Evolutionary conservation across 2,797 vertebrate genomes (phyloP).

Genomic region (Ceyx erithaca): DNA sequence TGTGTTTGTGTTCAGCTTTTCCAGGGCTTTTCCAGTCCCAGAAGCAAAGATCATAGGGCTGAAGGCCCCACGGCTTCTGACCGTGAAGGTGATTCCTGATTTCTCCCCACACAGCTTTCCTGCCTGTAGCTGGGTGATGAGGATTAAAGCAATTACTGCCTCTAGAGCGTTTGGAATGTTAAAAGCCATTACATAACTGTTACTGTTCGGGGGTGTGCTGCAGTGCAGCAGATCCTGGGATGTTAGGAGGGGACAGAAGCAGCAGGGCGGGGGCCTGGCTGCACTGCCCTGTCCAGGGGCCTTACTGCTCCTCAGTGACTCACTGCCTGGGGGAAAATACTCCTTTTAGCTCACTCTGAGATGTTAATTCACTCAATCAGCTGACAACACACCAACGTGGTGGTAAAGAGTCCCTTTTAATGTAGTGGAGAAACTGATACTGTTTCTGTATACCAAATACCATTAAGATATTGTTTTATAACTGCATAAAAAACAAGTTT

Average conservation of each 20-base stretch:
- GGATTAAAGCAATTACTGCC: constrained; percentile 39
- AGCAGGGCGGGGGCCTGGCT: fast-evolving
- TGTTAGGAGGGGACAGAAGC: not conserved
- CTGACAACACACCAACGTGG: fast-evolving
- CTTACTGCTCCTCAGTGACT: not conserved
- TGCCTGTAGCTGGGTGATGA: not conserved
- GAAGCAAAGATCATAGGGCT: not conserved
- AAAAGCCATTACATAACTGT: constrained; percentile 40
- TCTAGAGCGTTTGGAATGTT: not conserved
- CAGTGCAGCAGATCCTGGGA: constrained; percentile 22
- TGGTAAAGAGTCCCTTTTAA: not conserved
- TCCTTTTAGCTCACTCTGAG: not conserved
- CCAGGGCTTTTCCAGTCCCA: not conserved
- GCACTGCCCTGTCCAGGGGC: fast-evolving
- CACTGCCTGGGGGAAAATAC: not conserved
- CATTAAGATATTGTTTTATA: too few species aligned
- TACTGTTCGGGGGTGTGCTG: constrained; percentile 59
- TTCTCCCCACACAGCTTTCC: not conserved
- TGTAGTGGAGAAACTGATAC: not conserved
- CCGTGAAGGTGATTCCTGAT: not conserved
- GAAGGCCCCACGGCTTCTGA: not conserved
- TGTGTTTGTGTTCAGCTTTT: not conserved
- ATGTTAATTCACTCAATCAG: fast-evolving
- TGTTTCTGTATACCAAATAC: not conserved
- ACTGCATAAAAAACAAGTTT: not conserved